Evolutionary conservation across 2,888 invertebrate genomes (phyloP), one percentile per base, ranked within the genome.

Genomic region (Dusona sp.): DNA sequence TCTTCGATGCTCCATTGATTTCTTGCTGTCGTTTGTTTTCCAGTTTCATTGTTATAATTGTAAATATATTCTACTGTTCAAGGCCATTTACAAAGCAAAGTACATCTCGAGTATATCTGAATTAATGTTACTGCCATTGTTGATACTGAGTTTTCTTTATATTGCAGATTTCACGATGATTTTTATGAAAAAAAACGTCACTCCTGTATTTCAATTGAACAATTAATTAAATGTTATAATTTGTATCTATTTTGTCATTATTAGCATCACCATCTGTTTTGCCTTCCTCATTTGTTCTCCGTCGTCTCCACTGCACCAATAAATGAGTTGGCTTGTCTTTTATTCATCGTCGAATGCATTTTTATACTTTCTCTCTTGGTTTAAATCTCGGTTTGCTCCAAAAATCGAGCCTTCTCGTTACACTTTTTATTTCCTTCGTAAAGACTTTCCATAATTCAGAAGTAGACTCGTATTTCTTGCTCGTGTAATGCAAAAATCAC

Each of bases 311-410:
- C 42, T 67, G 61, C 78, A 77, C 68, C 73, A 78, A 84, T 86
- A 83, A 84, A 78, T 68, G 61, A 78, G 86, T 79, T 79, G 83
- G 61, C 84, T 77, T 61, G 84, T 73, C 77, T 83, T 80, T 61
- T 73, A 84, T 78, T 80, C 72, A 77, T n/a, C 80, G 51, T 68
- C 64, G 77, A 84, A 67, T 84, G 77, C 80, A 86, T 85, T 86
- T 83, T 81, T 74, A 57, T 68, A 86, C 86, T 86, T 86, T 86
- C 86, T 73, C 86, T 57, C 85, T 13, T 29, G 79, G 57, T 36
- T 22, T 36, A 8, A 33, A 29, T 13, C 68, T 51, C 29, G 57
- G 29, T 42, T 48, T 29, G 19, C 48, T 48, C 51, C 57, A 16
- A 22, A 48, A 64, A 33, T 75, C 25, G 57, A 75, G 79, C 85